Conservation (phyloP, 2,888 invertebrate species). For the Leucoptera coffeella region DNA sequence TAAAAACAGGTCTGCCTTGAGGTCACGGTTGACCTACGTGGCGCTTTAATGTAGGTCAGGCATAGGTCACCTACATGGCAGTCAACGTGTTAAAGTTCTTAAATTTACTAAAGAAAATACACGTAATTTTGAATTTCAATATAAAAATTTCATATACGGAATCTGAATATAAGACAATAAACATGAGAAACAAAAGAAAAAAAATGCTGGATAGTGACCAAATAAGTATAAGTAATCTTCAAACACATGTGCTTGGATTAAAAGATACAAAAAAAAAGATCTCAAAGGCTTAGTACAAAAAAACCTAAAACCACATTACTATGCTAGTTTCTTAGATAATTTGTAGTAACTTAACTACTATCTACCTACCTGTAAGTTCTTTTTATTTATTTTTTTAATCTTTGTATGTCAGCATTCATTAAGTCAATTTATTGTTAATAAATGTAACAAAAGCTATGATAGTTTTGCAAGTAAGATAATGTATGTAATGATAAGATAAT, state of each 20-base stretch:
- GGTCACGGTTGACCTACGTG: neutral
- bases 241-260: conserved; percentile 3
- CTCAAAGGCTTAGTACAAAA: conserved; percentile 5
- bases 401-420: too few species aligned
- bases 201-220: conserved; percentile 4
- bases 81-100: neutral
- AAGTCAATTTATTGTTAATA: too few species aligned
- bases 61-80: neutral
- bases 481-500: too few species aligned
- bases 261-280: conserved; percentile 4
- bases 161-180: conserved; percentile 1
- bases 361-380: too few species aligned
- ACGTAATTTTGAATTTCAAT: conserved; percentile 6
- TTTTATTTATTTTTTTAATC: too few species aligned
- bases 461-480: too few species aligned
- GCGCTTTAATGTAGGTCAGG: neutral
- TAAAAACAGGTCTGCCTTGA: conserved; percentile 1
- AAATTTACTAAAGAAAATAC: conserved; percentile 3
- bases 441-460: too few species aligned
- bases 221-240: conserved; percentile 3
- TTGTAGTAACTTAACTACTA: too few species aligned
- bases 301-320: conserved; percentile 6
- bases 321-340: conserved; percentile 5
- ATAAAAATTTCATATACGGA: conserved; percentile 6
- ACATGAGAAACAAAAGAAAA: conserved; percentile 7